A percentile compares a stretch with the other conserved stretches of the same genome.
These are phyloP conservation scores for Somateria mollissima DNA, from an alignment of 2,797 vertebrate genomes.

Conservation along the genomic window DNA sequence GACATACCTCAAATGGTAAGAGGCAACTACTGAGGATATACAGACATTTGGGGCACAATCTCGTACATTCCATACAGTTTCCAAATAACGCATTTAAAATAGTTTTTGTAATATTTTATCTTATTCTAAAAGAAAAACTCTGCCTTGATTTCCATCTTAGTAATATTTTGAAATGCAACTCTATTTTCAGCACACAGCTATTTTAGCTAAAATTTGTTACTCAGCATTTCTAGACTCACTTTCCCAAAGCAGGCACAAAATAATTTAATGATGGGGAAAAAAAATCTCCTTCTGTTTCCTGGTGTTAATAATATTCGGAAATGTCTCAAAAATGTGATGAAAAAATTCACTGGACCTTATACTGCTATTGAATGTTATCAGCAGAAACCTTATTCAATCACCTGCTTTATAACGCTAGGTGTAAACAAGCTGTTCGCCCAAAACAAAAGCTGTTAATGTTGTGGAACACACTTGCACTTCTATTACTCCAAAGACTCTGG, in stretches of 20 bases:
- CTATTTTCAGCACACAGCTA: not conserved
- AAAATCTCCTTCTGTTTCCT: not conserved
- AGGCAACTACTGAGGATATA: not conserved
- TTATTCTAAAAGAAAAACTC: not conserved
- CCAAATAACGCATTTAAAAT: not conserved
- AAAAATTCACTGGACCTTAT: not conserved
- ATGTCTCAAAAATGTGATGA: not conserved
- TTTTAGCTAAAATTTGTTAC: not conserved
- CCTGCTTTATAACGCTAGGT: not conserved
- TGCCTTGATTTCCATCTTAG: not conserved
- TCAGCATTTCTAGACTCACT: not conserved
- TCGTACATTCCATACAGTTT: not conserved
- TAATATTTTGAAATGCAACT: not conserved
- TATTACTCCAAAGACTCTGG: not conserved
- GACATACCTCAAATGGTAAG: not conserved
- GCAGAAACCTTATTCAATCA: conserved; percentile 8
- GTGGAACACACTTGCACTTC: not conserved
- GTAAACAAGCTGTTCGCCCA: conserved; percentile 27
- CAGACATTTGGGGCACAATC: not conserved
- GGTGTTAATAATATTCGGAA: not conserved
- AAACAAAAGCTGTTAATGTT: conserved; percentile 27
- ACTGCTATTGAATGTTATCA: not conserved
- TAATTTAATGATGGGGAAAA: not conserved
- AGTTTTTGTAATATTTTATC: not conserved
- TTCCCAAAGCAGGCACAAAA: not conserved